A percentile compares a stretch with the other conserved stretches of the same genome.
Conservation (phyloP, 2,113 vertebrate genomes). For the Pomatostomus ruficeps region DNA sequence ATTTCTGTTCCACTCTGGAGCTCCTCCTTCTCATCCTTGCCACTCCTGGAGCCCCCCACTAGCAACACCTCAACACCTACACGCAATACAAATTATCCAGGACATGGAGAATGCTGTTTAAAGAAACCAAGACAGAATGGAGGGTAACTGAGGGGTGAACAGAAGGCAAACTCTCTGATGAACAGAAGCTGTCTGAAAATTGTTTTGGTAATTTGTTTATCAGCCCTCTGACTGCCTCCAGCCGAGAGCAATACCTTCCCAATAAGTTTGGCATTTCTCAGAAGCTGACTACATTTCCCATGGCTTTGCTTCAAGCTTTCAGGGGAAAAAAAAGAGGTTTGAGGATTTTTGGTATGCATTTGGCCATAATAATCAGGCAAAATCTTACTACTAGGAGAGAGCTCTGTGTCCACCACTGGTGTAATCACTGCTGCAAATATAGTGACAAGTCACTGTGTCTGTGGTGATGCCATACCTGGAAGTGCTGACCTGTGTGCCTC, state of each 20-base stretch:
- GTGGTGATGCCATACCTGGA: not conserved
- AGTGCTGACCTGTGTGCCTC: not conserved
- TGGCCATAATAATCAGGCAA: not conserved
- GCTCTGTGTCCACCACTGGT: not conserved
- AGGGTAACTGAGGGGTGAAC: not conserved
- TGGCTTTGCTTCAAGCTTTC: not conserved
- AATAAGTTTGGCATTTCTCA: not conserved
- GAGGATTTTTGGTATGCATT: not conserved
- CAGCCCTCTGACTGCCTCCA: not conserved
- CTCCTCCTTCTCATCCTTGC: not conserved
- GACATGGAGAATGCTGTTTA: not conserved
- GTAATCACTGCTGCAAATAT: not conserved
- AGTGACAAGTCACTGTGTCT: fast-evolving
- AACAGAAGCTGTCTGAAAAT: not conserved
- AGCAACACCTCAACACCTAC: not conserved
- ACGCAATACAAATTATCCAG: not conserved
- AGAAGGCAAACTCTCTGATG: not conserved
- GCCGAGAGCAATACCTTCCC: not conserved
- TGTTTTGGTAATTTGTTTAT: not conserved
- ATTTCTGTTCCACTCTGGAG: not conserved
- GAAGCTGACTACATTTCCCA: not conserved
- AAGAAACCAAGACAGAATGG: not conserved
- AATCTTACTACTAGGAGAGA: not conserved
- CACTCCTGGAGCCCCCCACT: not conserved
- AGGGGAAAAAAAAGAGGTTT: fast-evolving